Evolutionary conservation across 2,888 invertebrate genomes (phyloP).

Genomic region (Hemistola chrysoprasaria): DNA sequence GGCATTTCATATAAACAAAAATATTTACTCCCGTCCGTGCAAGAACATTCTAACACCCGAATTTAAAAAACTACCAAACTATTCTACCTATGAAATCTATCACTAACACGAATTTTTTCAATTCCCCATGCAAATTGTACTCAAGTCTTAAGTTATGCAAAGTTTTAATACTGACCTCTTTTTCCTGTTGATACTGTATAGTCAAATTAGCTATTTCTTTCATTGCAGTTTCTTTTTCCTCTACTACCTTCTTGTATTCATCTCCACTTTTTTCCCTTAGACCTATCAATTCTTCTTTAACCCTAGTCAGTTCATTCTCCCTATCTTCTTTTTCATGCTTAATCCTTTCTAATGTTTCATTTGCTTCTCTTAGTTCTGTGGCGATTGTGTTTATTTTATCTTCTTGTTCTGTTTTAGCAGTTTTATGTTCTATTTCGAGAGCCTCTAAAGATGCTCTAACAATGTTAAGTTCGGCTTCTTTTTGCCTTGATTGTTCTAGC

Average conservation of each 20-base stretch:
- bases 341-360: conserved; percentile 54
- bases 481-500: conserved; percentile 78
- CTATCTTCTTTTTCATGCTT: conserved; percentile 60
- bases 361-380: conserved; percentile 64
- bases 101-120: too few species aligned
- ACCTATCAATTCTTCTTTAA: conserved; percentile 60
- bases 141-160: conserved; percentile 1
- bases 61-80: too few species aligned
- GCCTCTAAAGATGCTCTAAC: conserved; percentile 68
- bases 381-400: conserved; percentile 58
- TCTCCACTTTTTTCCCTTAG: conserved; percentile 63
- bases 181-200: conserved; percentile 60
- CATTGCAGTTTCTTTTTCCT: conserved; percentile 62
- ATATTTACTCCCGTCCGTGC: too few species aligned
- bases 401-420: conserved; percentile 63
- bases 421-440: conserved; percentile 70
- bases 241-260: conserved; percentile 61
- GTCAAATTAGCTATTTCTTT: conserved; percentile 57
- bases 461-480: conserved; percentile 74
- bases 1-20: too few species aligned
- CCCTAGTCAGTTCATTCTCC: conserved; percentile 57
- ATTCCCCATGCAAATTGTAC: conserved; percentile 5
- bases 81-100: too few species aligned
- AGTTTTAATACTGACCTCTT: conserved; percentile 58
- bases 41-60: too few species aligned